Evolutionary conservation across 2,797 vertebrate genomes (phyloP), one percentile per base, ranked within the genome.

Genomic region (Pteronotus mesoamericanus): DNA sequence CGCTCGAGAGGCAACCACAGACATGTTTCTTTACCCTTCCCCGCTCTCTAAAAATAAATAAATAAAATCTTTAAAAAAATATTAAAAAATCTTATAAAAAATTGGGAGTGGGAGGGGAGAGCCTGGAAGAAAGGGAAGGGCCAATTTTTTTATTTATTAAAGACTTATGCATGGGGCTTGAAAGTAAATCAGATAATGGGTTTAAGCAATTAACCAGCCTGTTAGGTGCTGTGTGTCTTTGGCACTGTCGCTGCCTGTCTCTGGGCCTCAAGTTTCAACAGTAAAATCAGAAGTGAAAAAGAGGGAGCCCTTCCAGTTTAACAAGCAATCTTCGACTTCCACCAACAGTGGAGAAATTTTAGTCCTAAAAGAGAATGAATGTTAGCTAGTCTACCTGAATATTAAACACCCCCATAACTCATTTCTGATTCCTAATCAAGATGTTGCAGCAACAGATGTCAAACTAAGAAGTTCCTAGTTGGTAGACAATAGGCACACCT

Each of bases 361-460:
- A 59, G n/a, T 82, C 32, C 64, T 69, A 89, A 66, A 78, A 85
- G 64, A 75, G 34, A 84, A 93, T 9, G 34, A 69, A 78, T 18
- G 46, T 64, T 77, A 85, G 48, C 44, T 51, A 46, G 59, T 79
- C 72, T 92, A 44, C 53, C 75, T 68, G 53, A 94, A 71, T 86
- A 93, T 80, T 92, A 87, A 83, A 88, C 24, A 75, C 21, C 55
- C 77, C 64, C 85, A 79, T 53, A 84, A 90, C 29, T 89, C 32
- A 21, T 80, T 89, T 86, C 46, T 77, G 91, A 15, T 80, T 93
- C 55, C 77, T 93, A 87, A 89, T 68, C 69, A 39, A 24, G 69
- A 96, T 92, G 64, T 95, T 82, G 86, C 57, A 84, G 91, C 91
- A 93, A 96, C 97, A 96, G 86, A 95, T 90, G 95, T 87, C 89